Evolutionary conservation across 2,888 invertebrate species (phyloP), one percentile per base, ranked within the genome.

Genomic region (Nomada fabriciana): DNA sequence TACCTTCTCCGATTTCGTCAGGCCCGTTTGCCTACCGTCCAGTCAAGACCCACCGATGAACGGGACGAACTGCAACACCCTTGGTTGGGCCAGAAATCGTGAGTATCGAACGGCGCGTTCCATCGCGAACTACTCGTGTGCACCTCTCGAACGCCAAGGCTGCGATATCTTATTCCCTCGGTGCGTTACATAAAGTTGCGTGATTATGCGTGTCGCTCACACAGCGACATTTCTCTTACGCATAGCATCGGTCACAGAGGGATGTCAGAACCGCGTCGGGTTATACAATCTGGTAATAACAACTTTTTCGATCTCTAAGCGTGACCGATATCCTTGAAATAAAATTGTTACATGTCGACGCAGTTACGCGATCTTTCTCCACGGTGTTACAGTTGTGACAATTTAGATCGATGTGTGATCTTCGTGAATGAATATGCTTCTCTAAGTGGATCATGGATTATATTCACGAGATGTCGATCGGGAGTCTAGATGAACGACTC

Each of bases 31-130:
- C 91, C 94, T 98, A 53, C 97, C 97, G 0, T 96, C 96, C 77
- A 95, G 95, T 74, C 94, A 94, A 60, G 94, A 94, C 91, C 93
- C 94, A n/a, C 88, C 91, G n/a, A 89, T 87, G 36, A 93, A 91
- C 76, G 89, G 94, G 89, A 94, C 95, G 9, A 95, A 96, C 83
- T 98, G 98, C 92, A 97, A 97, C 89, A 97, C 98, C 0, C 94
- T 98, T 47, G 98, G 98, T 20, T 98, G 98, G 98, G 97, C 97
- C 0, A 95, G 97, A 89, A 97, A 97, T 91, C 95, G 97, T 95
- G 88, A 91, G 94, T 91, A 29, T 47, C 13, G 2, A 53, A 2
- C 13, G 10, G 10, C 29, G 15, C n/a, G 20, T 61, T 47, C 1
- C 9, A 3, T 7, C 15, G 42, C 7, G 13, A 36, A 50, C 18